phyloP scores from a whole-genome alignment of 2,113 vertebrate genomes.

The Notothenia rossii region DNA sequence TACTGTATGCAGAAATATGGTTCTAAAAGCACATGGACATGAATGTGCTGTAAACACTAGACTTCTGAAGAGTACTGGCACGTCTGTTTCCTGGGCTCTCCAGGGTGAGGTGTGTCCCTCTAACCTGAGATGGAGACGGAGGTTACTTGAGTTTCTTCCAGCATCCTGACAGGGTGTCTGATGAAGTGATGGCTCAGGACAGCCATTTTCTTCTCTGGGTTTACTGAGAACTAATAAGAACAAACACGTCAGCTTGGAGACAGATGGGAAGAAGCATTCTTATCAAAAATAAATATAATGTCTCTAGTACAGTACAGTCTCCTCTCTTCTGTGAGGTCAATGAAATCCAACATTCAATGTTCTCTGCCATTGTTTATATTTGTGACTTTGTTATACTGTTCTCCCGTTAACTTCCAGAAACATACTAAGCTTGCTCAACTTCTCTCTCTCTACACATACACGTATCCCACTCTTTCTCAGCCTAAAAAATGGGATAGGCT shows the following conservation, averaged over 20 bases:
- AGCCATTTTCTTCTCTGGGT: conserved; percentile 86
- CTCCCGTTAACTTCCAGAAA: no score
- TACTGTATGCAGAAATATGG: not conserved
- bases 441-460: no score
- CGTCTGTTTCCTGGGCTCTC: not conserved
- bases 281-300: not conserved
- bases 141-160: conserved; percentile 82
- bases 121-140: conserved; percentile 86
- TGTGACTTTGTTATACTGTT: no score
- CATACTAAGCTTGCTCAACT: no score
- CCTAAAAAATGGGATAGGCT: no score
- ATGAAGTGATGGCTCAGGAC: conserved; percentile 94
- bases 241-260: conserved; percentile 10
- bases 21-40: not conserved
- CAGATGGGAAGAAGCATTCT: not conserved
- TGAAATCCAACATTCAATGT: no score
- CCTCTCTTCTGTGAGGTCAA: no score
- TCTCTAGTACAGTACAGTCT: no score
- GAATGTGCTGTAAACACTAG: not conserved
- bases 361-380: no score
- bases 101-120: not conserved
- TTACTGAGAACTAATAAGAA: conserved; percentile 87
- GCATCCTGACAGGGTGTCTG: conserved; percentile 89
- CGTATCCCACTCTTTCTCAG: no score
- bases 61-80: not conserved